phyloP scores from a whole-genome alignment of 2,797 vertebrate genomes.

The Acanthornis magna region DNA sequence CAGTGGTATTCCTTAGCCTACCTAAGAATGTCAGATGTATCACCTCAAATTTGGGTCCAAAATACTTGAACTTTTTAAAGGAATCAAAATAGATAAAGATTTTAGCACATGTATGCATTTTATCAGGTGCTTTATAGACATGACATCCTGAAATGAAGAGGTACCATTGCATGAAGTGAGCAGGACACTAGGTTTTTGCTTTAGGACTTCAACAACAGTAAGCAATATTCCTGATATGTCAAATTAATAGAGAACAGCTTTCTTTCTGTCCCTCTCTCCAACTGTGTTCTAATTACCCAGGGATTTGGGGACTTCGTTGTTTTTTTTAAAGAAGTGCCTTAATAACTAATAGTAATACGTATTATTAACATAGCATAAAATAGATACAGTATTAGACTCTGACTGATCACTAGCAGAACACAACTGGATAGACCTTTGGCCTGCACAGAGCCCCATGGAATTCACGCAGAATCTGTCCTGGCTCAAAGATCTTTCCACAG shows the following conservation, averaged over 20 bases:
- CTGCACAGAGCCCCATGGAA: neutral
- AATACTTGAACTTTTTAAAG: conserved; percentile 33
- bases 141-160: conserved; percentile 16
- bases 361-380: conserved; percentile 10
- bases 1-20: conserved; percentile 51
- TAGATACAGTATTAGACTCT: conserved; percentile 26
- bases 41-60: conserved; percentile 77
- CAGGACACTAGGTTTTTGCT: conserved; percentile 67
- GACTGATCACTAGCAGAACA: conserved; percentile 29
- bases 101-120: conserved; percentile 3
- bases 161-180: conserved; percentile 54
- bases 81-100: conserved; percentile 53
- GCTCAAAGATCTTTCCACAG: neutral
- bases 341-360: conserved; percentile 2
- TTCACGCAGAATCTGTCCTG: neutral
- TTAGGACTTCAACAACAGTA: conserved; percentile 34
- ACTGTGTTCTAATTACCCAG: neutral
- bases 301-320: neutral
- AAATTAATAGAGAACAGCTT: conserved; percentile 27
- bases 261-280: neutral
- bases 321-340: conserved; percentile 28
- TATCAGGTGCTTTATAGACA: neutral
- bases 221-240: conserved; percentile 22
- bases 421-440: neutral
- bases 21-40: conserved; percentile 57